Percentiles rank a stretch among this genome's conserved stretches.
These are phyloP conservation scores for Gopherus flavomarginatus DNA, from an alignment of 2,113 vertebrate species.

Conservation along the genomic window DNA sequence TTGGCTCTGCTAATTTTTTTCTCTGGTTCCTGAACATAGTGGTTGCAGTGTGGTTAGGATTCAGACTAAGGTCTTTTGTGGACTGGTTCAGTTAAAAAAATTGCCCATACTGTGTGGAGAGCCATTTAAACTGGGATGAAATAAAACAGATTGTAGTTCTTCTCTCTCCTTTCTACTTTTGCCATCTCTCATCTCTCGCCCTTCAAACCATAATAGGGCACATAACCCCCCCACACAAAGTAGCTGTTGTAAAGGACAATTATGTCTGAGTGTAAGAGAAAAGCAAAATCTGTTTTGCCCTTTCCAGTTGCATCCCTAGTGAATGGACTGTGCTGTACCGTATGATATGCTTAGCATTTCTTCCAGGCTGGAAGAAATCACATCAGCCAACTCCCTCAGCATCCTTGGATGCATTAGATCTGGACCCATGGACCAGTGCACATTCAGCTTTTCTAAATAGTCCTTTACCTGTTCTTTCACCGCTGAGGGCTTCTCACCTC, in stretches of 20 bases:
- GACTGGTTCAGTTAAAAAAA: not conserved
- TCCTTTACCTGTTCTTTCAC: too few species aligned
- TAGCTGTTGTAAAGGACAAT: not conserved
- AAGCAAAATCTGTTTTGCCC: not conserved
- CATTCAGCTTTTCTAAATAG: too few species aligned
- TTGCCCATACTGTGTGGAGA: not conserved
- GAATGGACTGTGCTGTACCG: not conserved
- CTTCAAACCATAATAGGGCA: not conserved
- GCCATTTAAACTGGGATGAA: not conserved
- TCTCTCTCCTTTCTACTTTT: not conserved
- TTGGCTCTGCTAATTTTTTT: not conserved
- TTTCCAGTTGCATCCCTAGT: not conserved
- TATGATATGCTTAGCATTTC: not conserved
- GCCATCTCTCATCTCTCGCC: not conserved
- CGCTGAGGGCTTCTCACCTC: too few species aligned
- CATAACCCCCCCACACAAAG: not conserved
- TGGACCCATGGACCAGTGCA: too few species aligned
- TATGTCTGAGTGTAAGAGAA: not conserved
- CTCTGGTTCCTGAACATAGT: rapidly evolving
- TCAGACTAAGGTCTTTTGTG: not conserved
- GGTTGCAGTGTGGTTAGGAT: not conserved
- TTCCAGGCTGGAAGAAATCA: not conserved
- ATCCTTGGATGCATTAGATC: too few species aligned
- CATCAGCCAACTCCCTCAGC: too few species aligned
- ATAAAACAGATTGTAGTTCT: not conserved